Evolutionary conservation across 1,140 invertebrate species (phyloP).

Genomic region (Mycetomoellerius zeteki): DNA sequence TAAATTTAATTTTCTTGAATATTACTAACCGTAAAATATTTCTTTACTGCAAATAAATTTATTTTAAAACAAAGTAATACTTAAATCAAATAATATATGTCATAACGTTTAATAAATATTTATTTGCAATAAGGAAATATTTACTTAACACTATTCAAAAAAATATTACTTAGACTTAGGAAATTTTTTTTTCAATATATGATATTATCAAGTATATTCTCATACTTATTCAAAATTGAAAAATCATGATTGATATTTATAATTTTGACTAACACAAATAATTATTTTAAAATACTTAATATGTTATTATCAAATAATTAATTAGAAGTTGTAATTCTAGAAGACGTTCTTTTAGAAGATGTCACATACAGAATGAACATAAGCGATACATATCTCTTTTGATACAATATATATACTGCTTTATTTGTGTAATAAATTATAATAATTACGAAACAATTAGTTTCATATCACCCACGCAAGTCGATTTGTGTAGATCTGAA

Average conservation of each 20-base stretch:
- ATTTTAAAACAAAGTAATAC: too few species aligned
- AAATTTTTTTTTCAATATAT: too few species aligned
- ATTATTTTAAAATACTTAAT: constrained; percentile 10
- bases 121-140: too few species aligned
- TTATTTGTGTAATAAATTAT: constrained; percentile 33
- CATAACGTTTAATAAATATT: too few species aligned
- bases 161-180: too few species aligned
- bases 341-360: background rate
- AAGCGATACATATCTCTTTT: background rate
- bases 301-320: constrained; percentile 31
- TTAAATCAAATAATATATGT: too few species aligned
- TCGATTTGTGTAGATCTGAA: background rate
- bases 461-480: constrained; percentile 37
- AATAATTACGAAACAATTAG: constrained; percentile 58
- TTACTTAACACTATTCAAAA: too few species aligned
- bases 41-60: too few species aligned
- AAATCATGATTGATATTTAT: constrained; percentile 30
- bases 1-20: too few species aligned
- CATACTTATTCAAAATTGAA: background rate
- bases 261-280: constrained; percentile 3
- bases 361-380: background rate
- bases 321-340: constrained; percentile 2
- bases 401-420: background rate
- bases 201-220: background rate
- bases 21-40: too few species aligned